Conservation (phyloP, 1,140 invertebrate genomes). For the Chymomyza costata region DNA sequence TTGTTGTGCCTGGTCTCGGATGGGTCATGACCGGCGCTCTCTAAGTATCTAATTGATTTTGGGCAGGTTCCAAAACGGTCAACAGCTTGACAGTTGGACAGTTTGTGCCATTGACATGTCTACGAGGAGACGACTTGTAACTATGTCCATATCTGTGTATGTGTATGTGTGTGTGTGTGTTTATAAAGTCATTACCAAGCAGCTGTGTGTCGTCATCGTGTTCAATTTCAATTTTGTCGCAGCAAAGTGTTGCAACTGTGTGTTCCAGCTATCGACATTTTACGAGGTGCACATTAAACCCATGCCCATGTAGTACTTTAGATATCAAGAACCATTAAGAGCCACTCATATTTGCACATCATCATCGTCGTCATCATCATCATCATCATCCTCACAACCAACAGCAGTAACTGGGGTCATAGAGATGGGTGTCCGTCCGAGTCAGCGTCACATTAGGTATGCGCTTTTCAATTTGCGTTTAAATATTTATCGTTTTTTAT, state of each 20-base stretch:
- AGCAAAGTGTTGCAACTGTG: no score
- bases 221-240: background rate
- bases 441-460: no score
- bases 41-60: conserved; percentile 58
- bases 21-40: no score
- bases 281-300: background rate
- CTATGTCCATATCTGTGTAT: no score
- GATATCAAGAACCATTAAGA: background rate
- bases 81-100: conserved; percentile 47
- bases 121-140: no score
- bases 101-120: conserved; percentile 30
- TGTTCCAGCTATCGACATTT: background rate
- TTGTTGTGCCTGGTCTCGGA: conserved; percentile 18
- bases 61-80: conserved; percentile 22
- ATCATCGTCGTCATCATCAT: conserved; percentile 9
- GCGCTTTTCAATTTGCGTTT: conserved; percentile 25
- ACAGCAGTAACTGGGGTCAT: background rate
- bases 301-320: background rate
- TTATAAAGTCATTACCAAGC: conserved; percentile 59
- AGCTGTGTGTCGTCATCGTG: background rate
- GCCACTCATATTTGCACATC: conserved; percentile 23
- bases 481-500: conserved; percentile 61
- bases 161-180: no score
- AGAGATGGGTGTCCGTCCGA: no score
- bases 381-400: background rate